Conservation (phyloP, 2,797 vertebrate species). For the Peromyscus aztecus region DNA sequence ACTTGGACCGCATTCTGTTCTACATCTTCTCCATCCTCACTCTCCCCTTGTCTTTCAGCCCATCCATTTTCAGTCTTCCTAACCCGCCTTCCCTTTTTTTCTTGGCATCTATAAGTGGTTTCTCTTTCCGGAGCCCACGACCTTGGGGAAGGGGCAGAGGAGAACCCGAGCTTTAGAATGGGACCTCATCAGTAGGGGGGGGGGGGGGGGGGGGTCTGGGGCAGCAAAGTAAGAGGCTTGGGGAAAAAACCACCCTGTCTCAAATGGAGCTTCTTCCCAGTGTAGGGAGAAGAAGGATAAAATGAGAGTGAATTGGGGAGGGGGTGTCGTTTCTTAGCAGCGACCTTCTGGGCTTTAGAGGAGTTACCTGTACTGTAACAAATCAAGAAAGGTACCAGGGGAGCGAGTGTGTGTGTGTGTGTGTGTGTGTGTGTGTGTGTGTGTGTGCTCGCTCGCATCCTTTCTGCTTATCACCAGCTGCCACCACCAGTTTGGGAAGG, state of each 20-base stretch:
- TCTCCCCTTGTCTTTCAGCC: not conserved
- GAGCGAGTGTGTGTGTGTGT: not conserved
- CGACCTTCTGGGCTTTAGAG: not conserved
- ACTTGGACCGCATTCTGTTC: not conserved
- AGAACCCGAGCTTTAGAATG: not conserved
- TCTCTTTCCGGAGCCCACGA: constrained; percentile 46
- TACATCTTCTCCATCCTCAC: too few relatives aligned
- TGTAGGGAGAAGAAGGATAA: not conserved
- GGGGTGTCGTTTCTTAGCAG: not conserved
- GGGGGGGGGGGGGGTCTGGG: not conserved
- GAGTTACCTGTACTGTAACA: not conserved
- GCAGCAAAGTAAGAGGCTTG: not conserved
- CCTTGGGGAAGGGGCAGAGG: constrained; percentile 69
- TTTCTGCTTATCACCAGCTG: not conserved
- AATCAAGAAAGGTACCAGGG: not conserved
- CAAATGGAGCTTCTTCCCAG: constrained; percentile 31
- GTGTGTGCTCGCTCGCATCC: not conserved
- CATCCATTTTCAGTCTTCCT: not conserved
- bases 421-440: not conserved
- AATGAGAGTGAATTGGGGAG: not conserved
- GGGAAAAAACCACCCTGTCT: not conserved
- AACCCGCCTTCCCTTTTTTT: not conserved
- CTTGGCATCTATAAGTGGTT: constrained; percentile 24
- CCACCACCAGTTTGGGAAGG: not conserved
- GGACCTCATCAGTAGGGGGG: not conserved